Base-by-base conservation (phyloP, 1,140 invertebrate species). In the Hyposmocoma kahamanoa region DNA sequence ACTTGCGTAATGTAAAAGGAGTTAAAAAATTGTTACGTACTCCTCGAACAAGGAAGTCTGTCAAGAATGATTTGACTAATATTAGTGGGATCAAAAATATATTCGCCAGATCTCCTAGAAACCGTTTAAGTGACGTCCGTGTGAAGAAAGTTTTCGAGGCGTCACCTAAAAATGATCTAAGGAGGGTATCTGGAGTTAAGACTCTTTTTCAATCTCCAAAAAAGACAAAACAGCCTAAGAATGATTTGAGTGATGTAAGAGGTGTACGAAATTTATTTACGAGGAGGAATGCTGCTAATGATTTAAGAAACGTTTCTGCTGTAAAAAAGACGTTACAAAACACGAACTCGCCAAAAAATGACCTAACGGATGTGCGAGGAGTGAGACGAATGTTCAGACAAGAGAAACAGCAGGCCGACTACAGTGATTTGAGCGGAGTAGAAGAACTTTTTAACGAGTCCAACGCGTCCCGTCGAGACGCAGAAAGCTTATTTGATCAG, bases 91-190 rank as follows among this genome's bases (percentile, higher is more conserved):
- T 87, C 0, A 87, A 84, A 53, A 49, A 58, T 15, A 42, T 86
- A 22, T 81, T 87, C 22, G 69, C 55, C 9, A 70, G 59, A 44
- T 69, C 72, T 0, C 78, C 80, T 3, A 72, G 42, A 41, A 84
- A 85, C 51, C 70, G 86, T 42, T 58, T 87, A 15, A 83, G 70
- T 17, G 67, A 85, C 22, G 74, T 87, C 3, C 56, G 64, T 21
- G 74, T 73, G 0, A 73, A 76, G 48, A 53, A 64, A 50, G 22
- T 81, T 41, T 77, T 76, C 47, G 60, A 54, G 3, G 63, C 65
- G 9, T 74, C 72, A 0, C 86, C 87, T 0, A 70, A 63, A 24
- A 84, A 89, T 59, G 85, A 88, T 58, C 56, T 88, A 21, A 61
- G 59, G 1, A 56, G 78, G 26, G 66, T 87, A 0, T 54, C 63